Base-by-base conservation (phyloP, 2,797 vertebrate genomes). In the Acipenser transmontanus region DNA sequence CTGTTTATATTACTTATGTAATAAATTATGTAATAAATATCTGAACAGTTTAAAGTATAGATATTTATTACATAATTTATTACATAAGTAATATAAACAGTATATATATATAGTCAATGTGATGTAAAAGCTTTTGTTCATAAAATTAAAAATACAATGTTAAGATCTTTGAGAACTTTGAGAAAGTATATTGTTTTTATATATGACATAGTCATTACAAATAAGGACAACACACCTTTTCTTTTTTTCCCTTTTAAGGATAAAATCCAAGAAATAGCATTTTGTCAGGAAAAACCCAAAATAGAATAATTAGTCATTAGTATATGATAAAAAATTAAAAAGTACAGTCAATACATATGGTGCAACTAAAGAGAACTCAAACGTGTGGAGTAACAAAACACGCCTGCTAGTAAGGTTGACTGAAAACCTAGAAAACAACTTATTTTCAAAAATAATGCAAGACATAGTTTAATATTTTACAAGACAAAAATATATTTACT, bases 151-250 rank as follows among this genome's bases (percentile, higher is more conserved):
- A 13, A 13, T 47, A 67, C 67, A 81, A 70, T 60, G 68, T 74
- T 81, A 73, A n/a, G 1, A 10, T 7, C 17, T 20, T 34, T 82
- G 80, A 87, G 79, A 86, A 87, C 82, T 81, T 77, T 80, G 68
- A 34, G 72, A 73, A 71, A 79, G 74, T 73, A 81, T 71, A 76
- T 61, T 34, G 34, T 74, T 76, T 81, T 77, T 82, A 79, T 7
- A 63, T 78, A 89, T 92, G 90, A 89, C 90, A 91, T 83, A 88
- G 90, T 87, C 90, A 92, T 89, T 91, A 91, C 88, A 20, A 76
- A 73, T 4, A 84, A 81, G 82, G 81, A 78, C 71, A 72, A 79
- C 65, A 79, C 71, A 76, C 60, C 75, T 77, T 81, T 80, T 78
- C 75, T 72, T 69, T 67, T 77, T 84, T 82, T 89, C 87, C 88